Base-by-base conservation (phyloP, 2,113 vertebrate genomes). In the Centrocercus urophasianus region DNA sequence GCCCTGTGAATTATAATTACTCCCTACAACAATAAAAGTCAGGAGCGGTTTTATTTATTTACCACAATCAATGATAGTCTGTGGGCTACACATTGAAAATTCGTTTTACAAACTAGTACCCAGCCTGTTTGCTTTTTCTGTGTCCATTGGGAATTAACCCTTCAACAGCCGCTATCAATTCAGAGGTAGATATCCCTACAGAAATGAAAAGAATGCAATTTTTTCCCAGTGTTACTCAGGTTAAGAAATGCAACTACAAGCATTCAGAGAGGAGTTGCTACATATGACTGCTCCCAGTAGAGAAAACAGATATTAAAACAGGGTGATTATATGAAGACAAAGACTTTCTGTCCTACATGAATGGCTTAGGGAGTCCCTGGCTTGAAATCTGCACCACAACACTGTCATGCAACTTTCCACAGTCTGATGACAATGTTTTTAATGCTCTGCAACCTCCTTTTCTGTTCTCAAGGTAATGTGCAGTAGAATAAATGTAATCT, bases 1-100 rank as follows among this genome's bases (percentile, higher is more conserved):
- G 97, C 97, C 97, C 93, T 82, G 95, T 97, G 97, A 98, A 98
- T 98, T 97, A 98, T 98, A 98, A 98, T 98, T 98, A 98, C 98
- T 98, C 97, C 97, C 96, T 93, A 94, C 97, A 96, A 98, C 98
- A 98, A 98, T 98, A 98, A 98, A 98, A 98, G 98, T 98, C 98
- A 98, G 98, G 96, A 96, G 98, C 96, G 96, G 95, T 98, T 97
- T 98, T 98, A 97, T 98, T 98, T 98, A 98, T 98, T 98, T 98
- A 97, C 97, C 90, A 8, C 96, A 90, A 96, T 97, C 95, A 94
- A 95, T 97, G 98, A 97, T 97, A 93, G 82, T 95, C 91, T 93
- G 92, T 97, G 94, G 81, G 86, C 83, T 89, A 90, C 89, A 96
- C 95, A 94, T 38, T 96, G 96, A 96, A 96, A 96, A 97, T 97